These are phyloP conservation scores for Polylopha cassiicola DNA, from an alignment of 2,888 invertebrate genomes.

Conservation along the genomic window DNA sequence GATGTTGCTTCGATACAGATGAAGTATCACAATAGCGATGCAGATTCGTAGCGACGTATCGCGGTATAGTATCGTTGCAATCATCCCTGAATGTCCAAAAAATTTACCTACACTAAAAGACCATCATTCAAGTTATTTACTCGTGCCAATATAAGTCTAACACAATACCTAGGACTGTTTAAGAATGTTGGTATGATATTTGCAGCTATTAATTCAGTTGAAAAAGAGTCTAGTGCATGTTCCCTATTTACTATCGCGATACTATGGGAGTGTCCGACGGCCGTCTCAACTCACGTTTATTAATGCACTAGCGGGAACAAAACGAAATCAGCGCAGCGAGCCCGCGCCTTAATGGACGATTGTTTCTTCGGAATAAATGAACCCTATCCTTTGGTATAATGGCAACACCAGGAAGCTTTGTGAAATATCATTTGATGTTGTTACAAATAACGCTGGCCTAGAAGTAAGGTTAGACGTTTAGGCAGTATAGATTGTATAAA, in stretches of 20 bases:
- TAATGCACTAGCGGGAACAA: constrained; percentile 32
- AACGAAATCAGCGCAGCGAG: constrained; percentile 16
- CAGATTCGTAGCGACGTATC: too few species aligned
- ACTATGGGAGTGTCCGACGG: constrained; percentile 51
- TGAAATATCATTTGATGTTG: constrained; percentile 9
- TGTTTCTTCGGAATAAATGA: constrained; percentile 29
- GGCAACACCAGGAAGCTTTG: constrained; percentile 13
- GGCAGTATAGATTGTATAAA: not conserved
- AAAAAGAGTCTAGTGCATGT: too few species aligned
- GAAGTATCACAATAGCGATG: too few species aligned
- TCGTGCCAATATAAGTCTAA: too few species aligned
- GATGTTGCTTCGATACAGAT: too few species aligned
- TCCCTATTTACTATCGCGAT: constrained; percentile 49
- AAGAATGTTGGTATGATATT: too few species aligned
- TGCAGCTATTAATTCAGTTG: too few species aligned
- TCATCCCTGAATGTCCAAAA: too few species aligned
- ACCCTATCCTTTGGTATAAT: constrained; percentile 17
- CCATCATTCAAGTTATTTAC: too few species aligned
- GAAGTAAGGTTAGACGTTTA: not conserved
- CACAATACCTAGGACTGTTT: too few species aligned
- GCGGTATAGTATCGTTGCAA: too few species aligned
- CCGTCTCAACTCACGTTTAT: constrained; percentile 44
- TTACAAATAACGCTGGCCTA: constrained; percentile 12
- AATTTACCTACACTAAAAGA: too few species aligned
- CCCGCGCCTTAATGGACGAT: constrained; percentile 35